A percentile compares a stretch with the other conserved stretches of the same genome.
These are phyloP conservation scores for Acheta domesticus DNA, from an alignment of 2,888 invertebrate genomes.

Conservation along the genomic window DNA sequence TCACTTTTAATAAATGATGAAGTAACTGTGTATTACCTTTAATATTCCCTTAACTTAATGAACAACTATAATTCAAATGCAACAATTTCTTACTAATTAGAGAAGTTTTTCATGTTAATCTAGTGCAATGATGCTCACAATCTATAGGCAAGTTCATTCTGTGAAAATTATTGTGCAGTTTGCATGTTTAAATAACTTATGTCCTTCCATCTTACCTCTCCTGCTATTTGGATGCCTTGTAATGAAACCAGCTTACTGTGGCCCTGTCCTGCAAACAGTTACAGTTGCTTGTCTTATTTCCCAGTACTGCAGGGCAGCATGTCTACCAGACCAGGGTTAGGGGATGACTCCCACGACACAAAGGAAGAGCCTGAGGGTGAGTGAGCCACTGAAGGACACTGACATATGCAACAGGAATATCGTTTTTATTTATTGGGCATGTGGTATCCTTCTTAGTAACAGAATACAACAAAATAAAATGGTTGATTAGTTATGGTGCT, in stretches of 20 bases:
- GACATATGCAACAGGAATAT: not conserved
- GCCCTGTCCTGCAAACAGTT: not conserved
- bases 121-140: not conserved
- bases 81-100: too few relatives aligned
- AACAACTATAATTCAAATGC: too few relatives aligned
- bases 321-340: slow-evolving; percentile 43
- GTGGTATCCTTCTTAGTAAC: too few relatives aligned
- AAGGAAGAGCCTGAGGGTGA: slow-evolving; percentile 48
- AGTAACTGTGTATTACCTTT: too few relatives aligned
- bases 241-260: not conserved
- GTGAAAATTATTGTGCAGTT: too few relatives aligned
- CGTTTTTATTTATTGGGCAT: too few relatives aligned
- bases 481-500: not conserved
- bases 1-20: too few relatives aligned
- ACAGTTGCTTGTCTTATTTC: slow-evolving; percentile 29
- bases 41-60: too few relatives aligned
- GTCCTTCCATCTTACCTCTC: too few relatives aligned
- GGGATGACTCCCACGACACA: slow-evolving; percentile 46
- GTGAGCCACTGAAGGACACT: not conserved
- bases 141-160: too few relatives aligned
- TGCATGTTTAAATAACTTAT: too few relatives aligned
- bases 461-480: not conserved
- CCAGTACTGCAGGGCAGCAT: slow-evolving; percentile 33
- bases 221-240: not conserved
- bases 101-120: not conserved